phyloP scores from a whole-genome alignment of 2,888 invertebrate species.

The Odontocolon sp. region DNA sequence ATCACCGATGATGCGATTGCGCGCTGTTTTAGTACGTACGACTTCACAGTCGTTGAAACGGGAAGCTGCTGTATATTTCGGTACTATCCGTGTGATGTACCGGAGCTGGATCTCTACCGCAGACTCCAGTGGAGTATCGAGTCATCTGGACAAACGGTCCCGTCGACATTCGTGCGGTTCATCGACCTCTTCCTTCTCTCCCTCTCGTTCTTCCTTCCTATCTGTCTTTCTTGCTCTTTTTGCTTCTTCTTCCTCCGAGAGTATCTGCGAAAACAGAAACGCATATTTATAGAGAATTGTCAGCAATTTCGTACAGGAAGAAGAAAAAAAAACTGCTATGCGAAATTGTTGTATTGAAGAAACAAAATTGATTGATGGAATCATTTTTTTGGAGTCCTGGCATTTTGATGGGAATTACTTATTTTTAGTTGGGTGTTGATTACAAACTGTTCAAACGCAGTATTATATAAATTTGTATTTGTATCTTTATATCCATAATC shows the following conservation, averaged over 20 bases:
- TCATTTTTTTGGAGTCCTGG: too few relatives aligned
- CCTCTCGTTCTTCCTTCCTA: conserved; percentile 60
- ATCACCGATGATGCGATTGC: too few relatives aligned
- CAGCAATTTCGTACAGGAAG: too few relatives aligned
- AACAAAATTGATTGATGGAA: too few relatives aligned
- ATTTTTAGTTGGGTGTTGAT: too few relatives aligned
- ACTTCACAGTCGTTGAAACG: too few relatives aligned
- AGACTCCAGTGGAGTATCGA: neutral
- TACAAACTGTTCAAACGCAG: too few relatives aligned
- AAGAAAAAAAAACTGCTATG: too few relatives aligned
- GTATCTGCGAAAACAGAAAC: conserved; percentile 48
- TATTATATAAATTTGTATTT: too few relatives aligned
- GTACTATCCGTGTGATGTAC: conserved; percentile 32
- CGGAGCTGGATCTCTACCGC: neutral
- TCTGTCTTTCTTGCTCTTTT: conserved; percentile 24
- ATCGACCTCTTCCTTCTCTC: conserved; percentile 68
- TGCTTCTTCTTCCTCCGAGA: conserved; percentile 32
- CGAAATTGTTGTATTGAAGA: too few relatives aligned
- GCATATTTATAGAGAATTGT: conserved; percentile 6
- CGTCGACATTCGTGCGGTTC: conserved; percentile 70
- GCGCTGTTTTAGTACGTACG: too few relatives aligned
- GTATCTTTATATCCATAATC: conserved; percentile 13
- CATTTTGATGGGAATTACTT: too few relatives aligned
- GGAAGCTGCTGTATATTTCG: conserved; percentile 42
- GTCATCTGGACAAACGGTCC: conserved; percentile 59